Evolutionary conservation across 2,888 invertebrate species (phyloP).

Genomic region (Leptura quadrifasciata): DNA sequence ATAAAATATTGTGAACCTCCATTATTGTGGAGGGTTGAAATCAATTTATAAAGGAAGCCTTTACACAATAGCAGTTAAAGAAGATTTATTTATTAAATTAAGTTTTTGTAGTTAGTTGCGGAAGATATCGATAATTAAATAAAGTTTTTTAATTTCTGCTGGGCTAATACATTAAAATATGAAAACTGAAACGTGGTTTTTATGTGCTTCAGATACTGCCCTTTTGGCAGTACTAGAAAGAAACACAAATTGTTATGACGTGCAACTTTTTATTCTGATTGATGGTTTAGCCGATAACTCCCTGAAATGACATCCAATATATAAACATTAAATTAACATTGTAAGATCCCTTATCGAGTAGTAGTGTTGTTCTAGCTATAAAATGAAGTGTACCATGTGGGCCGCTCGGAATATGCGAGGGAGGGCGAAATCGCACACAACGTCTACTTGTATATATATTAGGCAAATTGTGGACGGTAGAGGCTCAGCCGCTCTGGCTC

Average conservation of each 20-base stretch:
- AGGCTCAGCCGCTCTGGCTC: constrained; percentile 60
- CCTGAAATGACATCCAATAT: no score
- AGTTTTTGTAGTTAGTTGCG: background rate
- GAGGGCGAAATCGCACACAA: constrained; percentile 8
- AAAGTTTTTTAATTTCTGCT: background rate
- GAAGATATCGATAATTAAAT: background rate
- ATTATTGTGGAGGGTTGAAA: background rate
- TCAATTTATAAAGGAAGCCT: background rate
- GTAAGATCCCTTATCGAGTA: background rate
- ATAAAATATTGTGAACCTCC: background rate
- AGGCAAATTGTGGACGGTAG: constrained; percentile 56
- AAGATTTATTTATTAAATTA: background rate
- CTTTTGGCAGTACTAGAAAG: no score
- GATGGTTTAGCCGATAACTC: no score
- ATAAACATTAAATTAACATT: background rate
- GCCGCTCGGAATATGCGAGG: background rate
- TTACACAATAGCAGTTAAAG: background rate
- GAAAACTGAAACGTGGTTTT: no score
- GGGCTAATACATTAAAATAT: no score
- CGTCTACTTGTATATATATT: background rate
- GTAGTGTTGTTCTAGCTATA: background rate
- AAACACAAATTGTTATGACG: no score
- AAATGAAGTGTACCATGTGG: background rate
- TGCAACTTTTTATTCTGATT: no score
- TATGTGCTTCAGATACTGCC: no score